These are phyloP conservation scores for Channa striata DNA, from an alignment of 2,797 vertebrate genomes.

Conservation along the genomic window DNA sequence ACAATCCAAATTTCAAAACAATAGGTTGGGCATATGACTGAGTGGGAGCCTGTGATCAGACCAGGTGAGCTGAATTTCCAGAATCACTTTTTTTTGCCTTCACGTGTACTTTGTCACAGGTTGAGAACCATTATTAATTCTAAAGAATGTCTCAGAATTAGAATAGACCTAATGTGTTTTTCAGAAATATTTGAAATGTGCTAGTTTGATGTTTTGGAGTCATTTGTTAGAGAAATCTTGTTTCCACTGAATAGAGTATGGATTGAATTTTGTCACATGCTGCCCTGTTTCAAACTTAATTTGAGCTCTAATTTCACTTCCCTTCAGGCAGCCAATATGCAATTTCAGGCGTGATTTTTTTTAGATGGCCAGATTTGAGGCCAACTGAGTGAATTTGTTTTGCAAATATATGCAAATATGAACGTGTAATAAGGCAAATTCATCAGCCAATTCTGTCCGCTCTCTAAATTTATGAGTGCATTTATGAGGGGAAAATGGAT, in stretches of 20 bases:
- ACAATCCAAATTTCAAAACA: too few relatives aligned
- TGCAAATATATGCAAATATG: slow-evolving; percentile 58
- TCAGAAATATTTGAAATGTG: too few relatives aligned
- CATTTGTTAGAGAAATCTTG: neutral
- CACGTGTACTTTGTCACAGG: too few relatives aligned
- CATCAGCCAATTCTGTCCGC: slow-evolving; percentile 31
- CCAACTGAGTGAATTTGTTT: slow-evolving; percentile 34
- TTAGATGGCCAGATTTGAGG: slow-evolving; percentile 1
- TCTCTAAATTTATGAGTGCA: slow-evolving; percentile 21
- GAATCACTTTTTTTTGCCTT: neutral
- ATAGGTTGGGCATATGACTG: too few relatives aligned
- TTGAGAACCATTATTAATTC: too few relatives aligned
- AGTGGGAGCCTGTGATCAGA: neutral
- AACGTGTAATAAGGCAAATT: slow-evolving; percentile 41
- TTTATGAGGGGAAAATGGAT: slow-evolving; percentile 11
- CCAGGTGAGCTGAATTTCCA: slow-evolving; percentile 8
- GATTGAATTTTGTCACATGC: neutral
- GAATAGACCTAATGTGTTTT: too few relatives aligned
- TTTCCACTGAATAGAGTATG: neutral
- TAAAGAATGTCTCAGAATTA: too few relatives aligned
- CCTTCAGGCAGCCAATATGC: neutral
- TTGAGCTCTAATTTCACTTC: slow-evolving; percentile 13
- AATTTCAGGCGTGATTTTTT: slow-evolving; percentile 36
- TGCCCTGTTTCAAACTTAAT: slow-evolving; percentile 6
- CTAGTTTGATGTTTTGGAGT: too few relatives aligned